These are phyloP conservation scores for Belgica antarctica DNA, from an alignment of 2,888 invertebrate genomes.

Conservation along the genomic window DNA sequence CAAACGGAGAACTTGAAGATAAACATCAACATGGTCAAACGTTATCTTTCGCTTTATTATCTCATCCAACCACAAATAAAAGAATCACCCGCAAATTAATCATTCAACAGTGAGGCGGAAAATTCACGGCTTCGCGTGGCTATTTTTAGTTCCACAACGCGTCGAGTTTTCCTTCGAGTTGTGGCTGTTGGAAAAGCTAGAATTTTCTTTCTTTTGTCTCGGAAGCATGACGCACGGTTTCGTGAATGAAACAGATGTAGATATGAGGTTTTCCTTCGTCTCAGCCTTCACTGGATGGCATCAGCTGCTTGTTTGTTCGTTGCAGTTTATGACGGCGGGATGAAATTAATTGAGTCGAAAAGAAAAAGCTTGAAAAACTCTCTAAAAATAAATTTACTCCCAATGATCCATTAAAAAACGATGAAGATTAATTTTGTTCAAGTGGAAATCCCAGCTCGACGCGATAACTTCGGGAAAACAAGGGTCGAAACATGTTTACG, in stretches of 20 bases:
- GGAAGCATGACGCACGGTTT: neutral
- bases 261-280: neutral
- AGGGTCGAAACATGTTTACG: neutral
- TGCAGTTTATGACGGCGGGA: neutral
- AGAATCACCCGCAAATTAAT: neutral
- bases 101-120: constrained; percentile 16
- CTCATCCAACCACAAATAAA: constrained; percentile 25
- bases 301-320: neutral
- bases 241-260: constrained; percentile 28
- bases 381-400: neutral
- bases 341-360: neutral
- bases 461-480: neutral
- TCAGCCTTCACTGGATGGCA: neutral
- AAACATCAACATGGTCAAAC: neutral
- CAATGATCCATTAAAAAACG: constrained; percentile 1
- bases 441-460: no score
- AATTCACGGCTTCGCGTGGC: no score
- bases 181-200: constrained; percentile 13
- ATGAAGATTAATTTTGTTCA: neutral
- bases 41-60: neutral
- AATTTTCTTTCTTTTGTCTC: constrained; percentile 4
- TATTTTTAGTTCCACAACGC: neutral
- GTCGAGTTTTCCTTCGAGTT: neutral
- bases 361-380: no score
- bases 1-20: neutral